Evolutionary conservation across 2,797 vertebrate genomes (phyloP).

Genomic region (Distichodus sexfasciatus): DNA sequence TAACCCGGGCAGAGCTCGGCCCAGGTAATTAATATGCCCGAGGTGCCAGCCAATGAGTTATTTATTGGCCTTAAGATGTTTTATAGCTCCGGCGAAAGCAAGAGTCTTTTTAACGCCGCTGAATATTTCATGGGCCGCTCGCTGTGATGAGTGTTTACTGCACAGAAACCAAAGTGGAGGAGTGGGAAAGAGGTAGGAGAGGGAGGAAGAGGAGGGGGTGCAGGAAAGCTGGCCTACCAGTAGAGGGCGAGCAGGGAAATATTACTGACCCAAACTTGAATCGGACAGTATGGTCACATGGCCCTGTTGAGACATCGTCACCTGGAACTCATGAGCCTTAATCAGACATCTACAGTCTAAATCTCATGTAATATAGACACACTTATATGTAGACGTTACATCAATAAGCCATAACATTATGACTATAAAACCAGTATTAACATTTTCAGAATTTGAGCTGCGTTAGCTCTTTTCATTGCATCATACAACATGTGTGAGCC

Average conservation of each 20-base stretch:
- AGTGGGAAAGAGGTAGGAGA: no score
- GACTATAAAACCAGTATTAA: no score
- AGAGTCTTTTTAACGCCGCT: constrained; percentile 32
- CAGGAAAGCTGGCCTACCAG: constrained; percentile 25
- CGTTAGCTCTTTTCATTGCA: no score
- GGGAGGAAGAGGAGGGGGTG: not conserved
- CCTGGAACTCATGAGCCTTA: no score
- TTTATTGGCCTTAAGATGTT: constrained; percentile 70
- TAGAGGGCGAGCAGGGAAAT: constrained; percentile 35
- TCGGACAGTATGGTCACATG: no score
- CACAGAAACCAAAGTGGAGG: not conserved
- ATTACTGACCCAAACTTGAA: not conserved
- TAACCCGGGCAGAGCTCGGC: constrained; percentile 64
- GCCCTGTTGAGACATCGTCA: no score
- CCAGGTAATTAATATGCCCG: constrained; percentile 74
- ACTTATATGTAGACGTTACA: no score
- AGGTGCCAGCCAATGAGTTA: constrained; percentile 65
- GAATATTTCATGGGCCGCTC: constrained; percentile 42
- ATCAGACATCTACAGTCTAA: no score
- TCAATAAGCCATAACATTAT: no score
- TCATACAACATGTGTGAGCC: no score
- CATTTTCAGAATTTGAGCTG: no score
- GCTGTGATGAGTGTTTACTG: constrained; percentile 17
- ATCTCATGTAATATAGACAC: no score
- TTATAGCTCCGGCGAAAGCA: constrained; percentile 52